Percentiles rank a stretch among this genome's conserved stretches.
Evolutionary conservation across 2,797 vertebrate species (phyloP).

Genomic region (Molothrus ater): DNA sequence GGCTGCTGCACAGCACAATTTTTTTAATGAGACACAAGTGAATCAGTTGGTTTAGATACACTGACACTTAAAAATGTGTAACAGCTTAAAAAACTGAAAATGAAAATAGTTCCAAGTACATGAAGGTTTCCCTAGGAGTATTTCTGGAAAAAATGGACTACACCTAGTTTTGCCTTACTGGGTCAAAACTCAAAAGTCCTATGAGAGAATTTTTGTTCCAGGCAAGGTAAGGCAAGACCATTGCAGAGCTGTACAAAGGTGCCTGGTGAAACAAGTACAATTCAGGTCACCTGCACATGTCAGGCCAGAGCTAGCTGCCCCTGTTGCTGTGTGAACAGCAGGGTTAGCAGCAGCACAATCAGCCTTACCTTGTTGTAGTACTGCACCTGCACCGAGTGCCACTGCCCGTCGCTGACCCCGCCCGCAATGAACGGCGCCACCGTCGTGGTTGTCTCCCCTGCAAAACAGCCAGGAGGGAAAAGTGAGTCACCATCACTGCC

Average conservation of each 20-base stretch:
- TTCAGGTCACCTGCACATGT: neutral
- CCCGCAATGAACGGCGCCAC: constrained; percentile 87
- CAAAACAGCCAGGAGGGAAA: neutral
- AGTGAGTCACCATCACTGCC: neutral
- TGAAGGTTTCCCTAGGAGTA: neutral
- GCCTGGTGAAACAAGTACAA: neutral
- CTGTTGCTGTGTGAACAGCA: neutral
- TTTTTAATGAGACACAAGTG: neutral
- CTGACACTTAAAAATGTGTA: neutral
- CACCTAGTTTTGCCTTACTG: neutral
- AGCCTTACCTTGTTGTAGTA: constrained; percentile 97
- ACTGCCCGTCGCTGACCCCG: constrained; percentile 94
- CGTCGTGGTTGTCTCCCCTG: constrained; percentile 91
- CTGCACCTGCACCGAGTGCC: constrained; percentile 94
- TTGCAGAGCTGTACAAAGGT: neutral
- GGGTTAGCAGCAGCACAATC: neutral
- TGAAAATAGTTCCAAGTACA: neutral
- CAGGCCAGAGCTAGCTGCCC: neutral
- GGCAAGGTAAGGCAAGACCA: neutral
- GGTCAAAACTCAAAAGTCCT: neutral
- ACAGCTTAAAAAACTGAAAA: neutral
- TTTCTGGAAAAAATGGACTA: neutral
- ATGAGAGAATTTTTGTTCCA: neutral
- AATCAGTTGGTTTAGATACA: neutral
- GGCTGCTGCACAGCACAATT: neutral